phyloP scores from a whole-genome alignment of 2,797 vertebrate species.

The Apogon hyalosoma region DNA sequence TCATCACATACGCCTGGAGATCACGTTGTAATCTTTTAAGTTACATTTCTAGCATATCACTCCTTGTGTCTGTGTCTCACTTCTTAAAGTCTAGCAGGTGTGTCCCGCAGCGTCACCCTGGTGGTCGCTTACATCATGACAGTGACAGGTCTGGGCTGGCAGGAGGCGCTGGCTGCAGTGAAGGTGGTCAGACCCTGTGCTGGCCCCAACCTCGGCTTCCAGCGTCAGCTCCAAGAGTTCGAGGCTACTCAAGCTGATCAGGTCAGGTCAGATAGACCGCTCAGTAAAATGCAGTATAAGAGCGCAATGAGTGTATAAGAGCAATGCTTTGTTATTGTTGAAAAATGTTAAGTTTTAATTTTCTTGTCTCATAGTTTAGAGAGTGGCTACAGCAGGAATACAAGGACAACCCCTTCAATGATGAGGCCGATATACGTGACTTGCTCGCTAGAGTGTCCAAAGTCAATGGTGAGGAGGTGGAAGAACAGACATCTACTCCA shows the following conservation, averaged over 20 bases:
- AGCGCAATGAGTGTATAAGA: not conserved
- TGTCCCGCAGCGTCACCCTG: slow-evolving; percentile 95
- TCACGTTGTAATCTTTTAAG: not conserved
- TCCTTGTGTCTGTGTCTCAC: not conserved
- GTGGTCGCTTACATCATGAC: slow-evolving; percentile 98
- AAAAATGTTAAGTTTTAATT: not conserved
- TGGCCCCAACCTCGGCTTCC: slow-evolving; percentile 94
- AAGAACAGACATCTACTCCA: slow-evolving; percentile 20
- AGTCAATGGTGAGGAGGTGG: slow-evolving; percentile 22
- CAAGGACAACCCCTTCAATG: slow-evolving; percentile 89
- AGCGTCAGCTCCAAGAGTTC: slow-evolving; percentile 93
- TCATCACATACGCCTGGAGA: too few species aligned
- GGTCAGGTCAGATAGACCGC: slow-evolving; percentile 74
- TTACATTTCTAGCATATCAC: not conserved
- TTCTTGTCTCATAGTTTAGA: slow-evolving; percentile 84
- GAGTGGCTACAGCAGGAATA: slow-evolving; percentile 91
- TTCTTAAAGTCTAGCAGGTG: slow-evolving; percentile 90
- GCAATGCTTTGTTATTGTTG: not conserved
- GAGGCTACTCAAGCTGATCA: slow-evolving; percentile 87
- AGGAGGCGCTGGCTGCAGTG: slow-evolving; percentile 90
- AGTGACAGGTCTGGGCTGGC: slow-evolving; percentile 92
- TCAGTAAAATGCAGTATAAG: not conserved
- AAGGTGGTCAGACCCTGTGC: slow-evolving; percentile 90
- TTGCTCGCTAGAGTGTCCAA: slow-evolving; percentile 84
- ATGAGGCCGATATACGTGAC: slow-evolving; percentile 88